Percentiles rank a stretch among this genome's conserved stretches.
Conservation (phyloP, 2,113 vertebrate genomes). For the Rissa tridactyla region DNA sequence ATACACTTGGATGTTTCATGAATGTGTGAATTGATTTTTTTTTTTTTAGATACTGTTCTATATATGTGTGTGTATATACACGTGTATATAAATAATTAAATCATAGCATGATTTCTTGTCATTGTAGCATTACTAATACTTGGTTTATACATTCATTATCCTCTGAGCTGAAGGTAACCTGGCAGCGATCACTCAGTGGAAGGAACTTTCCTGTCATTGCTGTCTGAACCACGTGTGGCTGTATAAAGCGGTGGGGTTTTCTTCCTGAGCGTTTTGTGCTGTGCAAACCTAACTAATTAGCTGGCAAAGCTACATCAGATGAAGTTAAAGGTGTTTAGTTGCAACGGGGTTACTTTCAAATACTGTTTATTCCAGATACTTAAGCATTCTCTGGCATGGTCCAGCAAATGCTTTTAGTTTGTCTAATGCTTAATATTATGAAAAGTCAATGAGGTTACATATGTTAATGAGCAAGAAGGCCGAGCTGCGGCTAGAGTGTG, state of each 20-base stretch:
- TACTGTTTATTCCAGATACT: background rate
- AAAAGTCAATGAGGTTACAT: background rate
- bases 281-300: background rate
- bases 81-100: background rate
- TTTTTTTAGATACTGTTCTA: background rate
- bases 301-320: background rate
- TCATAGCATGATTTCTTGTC: background rate
- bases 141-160: background rate
- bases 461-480: background rate
- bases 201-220: background rate
- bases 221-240: background rate
- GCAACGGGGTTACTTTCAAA: background rate
- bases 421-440: background rate
- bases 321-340: background rate
- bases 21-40: background rate
- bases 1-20: background rate
- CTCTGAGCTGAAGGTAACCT: background rate
- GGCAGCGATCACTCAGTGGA: background rate
- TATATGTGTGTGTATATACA: fast-evolving
- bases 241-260: background rate
- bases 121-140: background rate
- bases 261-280: background rate
- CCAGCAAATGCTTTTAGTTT: background rate
- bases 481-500: background rate
- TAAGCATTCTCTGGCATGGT: background rate